Evolutionary conservation across 2,888 invertebrate species (phyloP).

Genomic region (Dioctria rufipes): DNA sequence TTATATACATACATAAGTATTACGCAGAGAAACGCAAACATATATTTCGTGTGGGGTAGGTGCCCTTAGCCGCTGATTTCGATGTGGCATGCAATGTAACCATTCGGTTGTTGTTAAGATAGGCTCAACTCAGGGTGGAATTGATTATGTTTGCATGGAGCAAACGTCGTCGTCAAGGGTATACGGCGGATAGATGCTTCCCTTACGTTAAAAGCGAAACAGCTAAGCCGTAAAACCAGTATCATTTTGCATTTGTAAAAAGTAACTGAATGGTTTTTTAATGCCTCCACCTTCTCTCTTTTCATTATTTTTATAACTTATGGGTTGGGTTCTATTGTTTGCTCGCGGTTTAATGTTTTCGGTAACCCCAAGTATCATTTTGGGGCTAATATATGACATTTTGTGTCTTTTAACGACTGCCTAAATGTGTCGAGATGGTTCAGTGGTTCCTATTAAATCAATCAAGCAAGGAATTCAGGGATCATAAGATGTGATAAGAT

Average conservation of each 20-base stretch:
- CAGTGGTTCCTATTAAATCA: too few species aligned
- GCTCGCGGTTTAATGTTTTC: not conserved
- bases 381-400: conserved; percentile 8
- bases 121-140: conserved; percentile 18
- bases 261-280: conserved; percentile 12
- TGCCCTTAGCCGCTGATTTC: conserved; percentile 43
- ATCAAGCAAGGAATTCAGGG: too few species aligned
- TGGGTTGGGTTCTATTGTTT: not conserved
- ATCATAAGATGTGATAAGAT: too few species aligned
- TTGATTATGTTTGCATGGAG: conserved; percentile 5
- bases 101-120: conserved; percentile 21
- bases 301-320: not conserved
- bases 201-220: not conserved
- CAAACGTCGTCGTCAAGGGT: not conserved
- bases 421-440: not conserved
- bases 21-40: conserved; percentile 42
- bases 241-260: conserved; percentile 37
- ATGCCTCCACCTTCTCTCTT: not conserved
- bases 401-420: conserved; percentile 15
- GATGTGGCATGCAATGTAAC: conserved; percentile 46
- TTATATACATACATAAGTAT: not conserved
- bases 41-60: conserved; percentile 37
- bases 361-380: conserved; percentile 15
- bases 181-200: not conserved
- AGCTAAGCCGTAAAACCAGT: conserved; percentile 22